Base-by-base conservation (phyloP, 1,140 invertebrate species). In the Stegodyphus mimosarum region DNA sequence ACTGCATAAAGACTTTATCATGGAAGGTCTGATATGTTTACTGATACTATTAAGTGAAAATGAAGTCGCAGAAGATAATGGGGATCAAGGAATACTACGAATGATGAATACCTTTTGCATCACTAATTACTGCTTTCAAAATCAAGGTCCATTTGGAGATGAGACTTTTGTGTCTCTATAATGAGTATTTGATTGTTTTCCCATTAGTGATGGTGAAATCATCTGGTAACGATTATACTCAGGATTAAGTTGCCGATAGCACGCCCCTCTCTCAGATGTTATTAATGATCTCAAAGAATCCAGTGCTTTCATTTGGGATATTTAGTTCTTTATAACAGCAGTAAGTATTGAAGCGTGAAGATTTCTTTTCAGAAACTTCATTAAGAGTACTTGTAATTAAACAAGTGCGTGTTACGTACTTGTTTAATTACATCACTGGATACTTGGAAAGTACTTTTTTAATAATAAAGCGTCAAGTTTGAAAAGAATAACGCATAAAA, bases 191-290 rank as follows among this genome's bases (percentile, higher is more conserved):
- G 76, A 79, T 79, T 79, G 77, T 79, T 79, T 71, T 51, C 66
- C 77, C 77, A 79, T 79, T 79, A 79, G 50, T 79, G 48, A 17
- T 64, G 77, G 49, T 79, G 77, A 79, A 79, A 79, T 79, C 77
- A 79, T 79, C 77, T 79, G 76, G 77, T 60, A 79, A 79, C 77
- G 77, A 79, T 79, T 79, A 77, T 67, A 77, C 33, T 79, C 66
- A 33, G 76, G 67, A 79, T 79, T 79, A 79, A 79, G 66, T 79
- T 79, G 77, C 77, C 77, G 77, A 79, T 79, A 79, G 67, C 77
- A 71, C 17, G 33, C 5, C 66, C 50, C 51, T n/a, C 17, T 64
- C 60, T 11, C 63, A 33, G 51, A 33, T n/a, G 50, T 79, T 53
- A 79, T 79, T 79, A 79, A 79, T 79, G 77, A 79, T 52, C 60